phyloP scores from a whole-genome alignment of 53 echinoderm and acorn worm species.

The Holothuria leucospilota region DNA sequence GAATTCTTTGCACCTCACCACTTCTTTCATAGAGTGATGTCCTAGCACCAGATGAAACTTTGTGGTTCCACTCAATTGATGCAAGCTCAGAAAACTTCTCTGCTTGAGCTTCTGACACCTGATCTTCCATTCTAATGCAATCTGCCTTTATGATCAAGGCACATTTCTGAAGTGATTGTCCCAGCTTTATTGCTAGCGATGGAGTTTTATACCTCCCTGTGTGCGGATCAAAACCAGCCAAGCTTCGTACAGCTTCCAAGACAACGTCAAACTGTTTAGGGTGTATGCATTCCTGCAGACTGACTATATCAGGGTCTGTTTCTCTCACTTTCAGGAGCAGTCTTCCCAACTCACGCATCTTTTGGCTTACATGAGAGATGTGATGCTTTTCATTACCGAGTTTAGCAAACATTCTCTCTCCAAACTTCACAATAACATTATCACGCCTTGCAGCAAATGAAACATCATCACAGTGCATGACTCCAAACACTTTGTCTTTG shows the following conservation, averaged over 20 bases:
- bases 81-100: slow-evolving; percentile 3
- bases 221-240: slow-evolving; percentile 39
- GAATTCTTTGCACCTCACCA: slow-evolving; percentile 22
- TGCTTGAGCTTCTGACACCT: not conserved
- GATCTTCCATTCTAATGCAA: slow-evolving; percentile 19
- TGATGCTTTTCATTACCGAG: not conserved
- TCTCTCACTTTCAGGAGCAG: too few relatives aligned
- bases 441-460: slow-evolving; percentile 62
- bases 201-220: slow-evolving; percentile 52
- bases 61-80: slow-evolving; percentile 37
- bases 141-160: slow-evolving; percentile 38
- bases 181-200: slow-evolving; percentile 44
- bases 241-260: not conserved
- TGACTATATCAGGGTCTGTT: too few relatives aligned
- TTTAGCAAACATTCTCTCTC: slow-evolving; percentile 19
- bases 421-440: slow-evolving; percentile 59
- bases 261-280: slow-evolving; percentile 63
- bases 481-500: slow-evolving; percentile 26
- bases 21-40: slow-evolving; percentile 26
- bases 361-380: too few relatives aligned
- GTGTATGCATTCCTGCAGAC: not conserved
- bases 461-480: slow-evolving; percentile 48
- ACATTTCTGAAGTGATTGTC: slow-evolving; percentile 3
- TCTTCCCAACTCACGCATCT: too few relatives aligned
- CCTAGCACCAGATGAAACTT: slow-evolving; percentile 24